A percentile compares a stretch with the other conserved stretches of the same genome.
phyloP scores from a whole-genome alignment of 2,797 vertebrate species.

The Lepus townsendii region DNA sequence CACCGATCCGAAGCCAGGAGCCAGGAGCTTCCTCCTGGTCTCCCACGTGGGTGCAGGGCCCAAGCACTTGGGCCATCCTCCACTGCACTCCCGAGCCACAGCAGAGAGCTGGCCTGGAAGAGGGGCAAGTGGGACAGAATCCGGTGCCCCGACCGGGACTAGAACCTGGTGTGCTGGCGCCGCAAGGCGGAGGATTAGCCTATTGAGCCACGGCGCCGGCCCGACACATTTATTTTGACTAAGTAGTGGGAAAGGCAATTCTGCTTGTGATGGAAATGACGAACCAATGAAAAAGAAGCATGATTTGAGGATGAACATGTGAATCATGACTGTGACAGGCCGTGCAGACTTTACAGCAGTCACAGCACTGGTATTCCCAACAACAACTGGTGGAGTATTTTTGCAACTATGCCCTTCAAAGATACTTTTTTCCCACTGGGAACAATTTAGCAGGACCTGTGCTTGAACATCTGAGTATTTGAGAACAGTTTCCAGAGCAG shows the following conservation, averaged over 20 bases:
- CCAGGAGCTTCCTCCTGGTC: no score
- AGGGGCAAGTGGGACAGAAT: no score
- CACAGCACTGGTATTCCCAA: neutral
- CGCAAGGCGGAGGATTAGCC: no score
- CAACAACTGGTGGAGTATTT: neutral
- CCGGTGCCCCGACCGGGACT: no score
- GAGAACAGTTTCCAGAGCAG: neutral
- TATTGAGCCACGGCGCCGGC: no score
- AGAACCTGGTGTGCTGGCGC: no score
- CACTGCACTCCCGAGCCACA: no score
- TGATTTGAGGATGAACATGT: neutral
- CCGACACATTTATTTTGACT: neutral
- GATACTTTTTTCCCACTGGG: neutral
- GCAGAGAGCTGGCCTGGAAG: no score
- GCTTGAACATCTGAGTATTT: neutral
- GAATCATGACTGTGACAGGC: neutral
- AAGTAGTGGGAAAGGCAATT: neutral
- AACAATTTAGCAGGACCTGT: neutral
- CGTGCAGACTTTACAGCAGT: no score
- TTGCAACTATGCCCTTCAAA: neutral
- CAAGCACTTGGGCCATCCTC: no score
- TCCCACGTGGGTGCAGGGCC: no score
- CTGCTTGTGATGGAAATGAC: neutral
- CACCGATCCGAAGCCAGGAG: no score
- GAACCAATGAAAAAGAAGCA: neutral